Evolutionary conservation across 2,888 invertebrate species (phyloP), one percentile per base, ranked within the genome.

Genomic region (Conistra vaccinii): DNA sequence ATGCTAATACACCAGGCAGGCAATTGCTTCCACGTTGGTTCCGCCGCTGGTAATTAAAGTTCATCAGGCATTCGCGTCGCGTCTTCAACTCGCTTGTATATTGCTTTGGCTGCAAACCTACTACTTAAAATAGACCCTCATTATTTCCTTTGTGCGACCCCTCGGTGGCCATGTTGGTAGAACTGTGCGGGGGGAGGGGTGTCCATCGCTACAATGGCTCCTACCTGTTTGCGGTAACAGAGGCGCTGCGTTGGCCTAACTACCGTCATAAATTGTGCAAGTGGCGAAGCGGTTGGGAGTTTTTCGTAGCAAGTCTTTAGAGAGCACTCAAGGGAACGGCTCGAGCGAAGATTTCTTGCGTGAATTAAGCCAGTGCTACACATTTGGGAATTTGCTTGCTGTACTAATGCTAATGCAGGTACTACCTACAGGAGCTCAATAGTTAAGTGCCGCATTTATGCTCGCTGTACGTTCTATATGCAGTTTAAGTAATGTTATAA

Each of bases 211-310:
- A 88, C 80, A 87, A 81, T 87, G 87, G 87, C 76, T 79, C 80
- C 80, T 91, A 93, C 92, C 92, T 91, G 92, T 89, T 90, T 89
- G 90, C 88, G 88, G 89, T 87, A 87, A 79, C 85, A 85, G 83
- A 87, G 89, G 82, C 88, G 91, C 91, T 91, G 89, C 90, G 90
- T 90, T 92, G 88, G 91, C 90, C 91, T 93, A 94, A 94, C 92
- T 93, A 91, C 92, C 90, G 87, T 90, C 91, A 93, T 95, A 94
- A 94, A 94, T 93, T 92, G 90, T 91, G 89, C 90, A 91, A 91
- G 91, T 92, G 91, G 93, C 89, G 91, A 91, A 92, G 88, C 89
- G 89, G 89, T 89, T 86, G 87, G 82, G 88, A 91, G 91, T 93
- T 93, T 94, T 94, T 93, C 91, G 89, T 88, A 82, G 89, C 89